Conservation (phyloP, 2,113 vertebrate genomes). For the Sarotherodon lohbergeri region DNA sequence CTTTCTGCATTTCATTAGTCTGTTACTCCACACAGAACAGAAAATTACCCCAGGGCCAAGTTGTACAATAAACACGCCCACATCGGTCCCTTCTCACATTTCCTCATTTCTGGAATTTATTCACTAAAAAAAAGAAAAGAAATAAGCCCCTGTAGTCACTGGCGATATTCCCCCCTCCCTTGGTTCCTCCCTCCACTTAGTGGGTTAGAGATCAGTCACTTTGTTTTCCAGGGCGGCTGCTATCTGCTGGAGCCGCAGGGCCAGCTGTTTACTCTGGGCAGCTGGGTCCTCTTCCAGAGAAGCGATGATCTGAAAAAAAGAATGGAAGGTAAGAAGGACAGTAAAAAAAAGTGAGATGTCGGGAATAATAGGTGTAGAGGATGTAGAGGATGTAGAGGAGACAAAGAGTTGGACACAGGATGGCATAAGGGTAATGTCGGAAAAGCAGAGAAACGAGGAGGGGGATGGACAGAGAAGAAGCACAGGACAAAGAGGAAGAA, state of each 20-base stretch:
- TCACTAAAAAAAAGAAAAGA: constrained; percentile 13
- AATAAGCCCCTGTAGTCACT: constrained; percentile 59
- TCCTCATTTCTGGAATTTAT: constrained; percentile 31
- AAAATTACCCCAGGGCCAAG: constrained; percentile 11
- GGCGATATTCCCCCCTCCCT: constrained; percentile 27
- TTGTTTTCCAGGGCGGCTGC: constrained; percentile 95
- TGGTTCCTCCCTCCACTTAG: neutral
- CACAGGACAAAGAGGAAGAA: neutral
- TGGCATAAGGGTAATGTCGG: neutral
- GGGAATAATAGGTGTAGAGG: neutral
- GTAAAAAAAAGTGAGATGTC: neutral
- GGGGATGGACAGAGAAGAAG: neutral
- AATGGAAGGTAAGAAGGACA: neutral
- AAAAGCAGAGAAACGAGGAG: neutral
- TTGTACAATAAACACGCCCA: neutral
- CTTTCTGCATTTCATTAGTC: constrained; percentile 37
- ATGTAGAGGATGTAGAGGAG: neutral
- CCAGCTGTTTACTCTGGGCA: constrained; percentile 97
- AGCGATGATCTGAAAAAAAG: constrained; percentile 83
- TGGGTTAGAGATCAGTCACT: constrained; percentile 94
- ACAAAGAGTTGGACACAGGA: neutral
- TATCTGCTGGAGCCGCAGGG: constrained; percentile 94
- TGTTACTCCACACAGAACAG: constrained; percentile 21
- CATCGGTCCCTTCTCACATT: constrained; percentile 8
- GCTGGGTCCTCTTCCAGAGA: constrained; percentile 93